Evolutionary conservation across 23 tunicate genomes (phyloP).

Genomic region (Styela clava): DNA sequence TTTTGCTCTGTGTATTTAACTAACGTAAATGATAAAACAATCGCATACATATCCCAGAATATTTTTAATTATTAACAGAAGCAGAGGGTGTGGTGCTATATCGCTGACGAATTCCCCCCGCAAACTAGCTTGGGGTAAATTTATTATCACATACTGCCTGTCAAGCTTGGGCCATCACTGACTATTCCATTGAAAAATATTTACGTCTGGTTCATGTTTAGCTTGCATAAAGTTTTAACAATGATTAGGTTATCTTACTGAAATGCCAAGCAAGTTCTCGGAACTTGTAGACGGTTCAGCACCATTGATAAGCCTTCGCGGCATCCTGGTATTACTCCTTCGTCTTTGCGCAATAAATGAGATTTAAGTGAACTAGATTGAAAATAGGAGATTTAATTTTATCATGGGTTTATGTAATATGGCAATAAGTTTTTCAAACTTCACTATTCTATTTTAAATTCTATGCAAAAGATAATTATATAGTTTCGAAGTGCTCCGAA

Average conservation of each 20-base stretch:
- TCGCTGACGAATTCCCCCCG: not conserved
- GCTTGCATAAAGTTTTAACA: not conserved
- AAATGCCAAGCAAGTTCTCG: not conserved
- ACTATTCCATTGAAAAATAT: not conserved
- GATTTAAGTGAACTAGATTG: no score
- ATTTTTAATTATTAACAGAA: not conserved
- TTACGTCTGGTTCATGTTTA: no score
- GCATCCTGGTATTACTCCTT: not conserved
- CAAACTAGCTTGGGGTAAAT: no score
- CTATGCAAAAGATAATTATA: no score
- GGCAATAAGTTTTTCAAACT: no score
- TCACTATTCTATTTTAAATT: no score
- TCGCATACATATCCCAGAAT: not conserved
- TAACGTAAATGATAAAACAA: not conserved
- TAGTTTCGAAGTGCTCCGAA: no score
- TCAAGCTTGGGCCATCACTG: not conserved
- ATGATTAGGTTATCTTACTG: not conserved
- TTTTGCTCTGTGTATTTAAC: not conserved
- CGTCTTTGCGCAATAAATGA: no score
- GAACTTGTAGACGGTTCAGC: not conserved
- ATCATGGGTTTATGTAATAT: no score
- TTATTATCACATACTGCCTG: no score
- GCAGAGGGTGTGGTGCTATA: not conserved
- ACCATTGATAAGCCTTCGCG: not conserved
- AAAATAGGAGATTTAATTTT: no score